Evolutionary conservation across 2,888 invertebrate species (phyloP).

Genomic region (Atethmia centrago): DNA sequence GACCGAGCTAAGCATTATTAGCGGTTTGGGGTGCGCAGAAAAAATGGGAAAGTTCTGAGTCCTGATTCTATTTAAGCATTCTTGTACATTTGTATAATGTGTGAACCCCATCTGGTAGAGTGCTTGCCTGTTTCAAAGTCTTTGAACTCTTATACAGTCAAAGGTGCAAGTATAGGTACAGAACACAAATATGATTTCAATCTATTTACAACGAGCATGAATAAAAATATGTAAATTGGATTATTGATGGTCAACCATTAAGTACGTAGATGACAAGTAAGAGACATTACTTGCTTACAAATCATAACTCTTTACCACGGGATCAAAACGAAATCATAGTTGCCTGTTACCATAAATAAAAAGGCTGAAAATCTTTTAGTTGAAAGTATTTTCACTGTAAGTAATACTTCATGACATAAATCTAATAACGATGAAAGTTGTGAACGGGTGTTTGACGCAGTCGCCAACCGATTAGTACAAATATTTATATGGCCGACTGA

Average conservation of each 20-base stretch:
- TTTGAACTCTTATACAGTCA: conserved; percentile 23
- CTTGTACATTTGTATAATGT: conserved; percentile 56
- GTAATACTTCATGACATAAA: no score
- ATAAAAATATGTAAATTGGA: not conserved
- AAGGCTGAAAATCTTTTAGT: not conserved
- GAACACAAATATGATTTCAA: not conserved
- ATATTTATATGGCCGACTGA: no score
- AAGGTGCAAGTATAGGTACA: not conserved
- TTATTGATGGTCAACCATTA: not conserved
- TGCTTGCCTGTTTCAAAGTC: conserved; percentile 23
- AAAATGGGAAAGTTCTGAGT: conserved; percentile 58
- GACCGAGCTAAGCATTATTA: conserved; percentile 68
- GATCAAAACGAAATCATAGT: not conserved
- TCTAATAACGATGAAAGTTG: not conserved
- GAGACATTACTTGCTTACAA: no score
- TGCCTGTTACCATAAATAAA: not conserved
- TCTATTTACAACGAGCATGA: not conserved
- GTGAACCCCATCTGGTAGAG: conserved; percentile 41
- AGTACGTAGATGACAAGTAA: no score
- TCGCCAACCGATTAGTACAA: no score
- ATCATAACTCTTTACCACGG: not conserved
- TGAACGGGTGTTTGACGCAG: no score
- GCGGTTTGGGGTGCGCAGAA: conserved; percentile 69
- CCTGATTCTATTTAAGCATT: conserved; percentile 54
- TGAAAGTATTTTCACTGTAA: no score